phyloP scores from a whole-genome alignment of 2,797 vertebrate species.

The Iguana delicatissima region DNA sequence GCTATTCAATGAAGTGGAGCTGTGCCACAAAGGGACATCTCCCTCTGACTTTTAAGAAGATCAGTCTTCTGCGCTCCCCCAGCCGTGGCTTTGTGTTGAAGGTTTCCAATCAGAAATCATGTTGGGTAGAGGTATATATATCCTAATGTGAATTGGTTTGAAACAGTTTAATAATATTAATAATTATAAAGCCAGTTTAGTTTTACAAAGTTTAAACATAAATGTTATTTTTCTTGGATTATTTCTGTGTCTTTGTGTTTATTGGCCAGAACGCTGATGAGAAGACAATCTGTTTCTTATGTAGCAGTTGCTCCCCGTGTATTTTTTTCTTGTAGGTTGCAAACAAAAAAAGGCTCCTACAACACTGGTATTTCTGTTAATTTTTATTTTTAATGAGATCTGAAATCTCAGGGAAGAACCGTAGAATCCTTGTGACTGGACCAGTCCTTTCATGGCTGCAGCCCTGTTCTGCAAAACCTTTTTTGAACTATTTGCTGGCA shows the following conservation, averaged over 20 bases:
- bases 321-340: background rate
- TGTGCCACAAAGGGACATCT: background rate
- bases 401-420: background rate
- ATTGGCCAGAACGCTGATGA: background rate
- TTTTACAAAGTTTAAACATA: background rate
- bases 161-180: background rate
- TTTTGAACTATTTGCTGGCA: background rate
- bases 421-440: too few relatives aligned
- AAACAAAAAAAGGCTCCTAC: background rate
- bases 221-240: background rate
- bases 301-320: background rate
- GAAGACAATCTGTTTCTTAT: background rate
- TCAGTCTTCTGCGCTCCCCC: background rate
- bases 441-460: background rate
- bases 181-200: background rate
- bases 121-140: background rate
- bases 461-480: background rate
- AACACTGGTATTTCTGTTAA: background rate
- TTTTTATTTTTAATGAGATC: background rate
- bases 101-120: background rate
- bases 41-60: slow-evolving; percentile 3
- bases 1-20: slow-evolving; percentile 40
- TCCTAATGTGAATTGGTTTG: background rate
- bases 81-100: background rate
- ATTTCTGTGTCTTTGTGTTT: background rate